Evolutionary conservation across 2,888 invertebrate species (phyloP).

Genomic region (Epicampocera succincta): DNA sequence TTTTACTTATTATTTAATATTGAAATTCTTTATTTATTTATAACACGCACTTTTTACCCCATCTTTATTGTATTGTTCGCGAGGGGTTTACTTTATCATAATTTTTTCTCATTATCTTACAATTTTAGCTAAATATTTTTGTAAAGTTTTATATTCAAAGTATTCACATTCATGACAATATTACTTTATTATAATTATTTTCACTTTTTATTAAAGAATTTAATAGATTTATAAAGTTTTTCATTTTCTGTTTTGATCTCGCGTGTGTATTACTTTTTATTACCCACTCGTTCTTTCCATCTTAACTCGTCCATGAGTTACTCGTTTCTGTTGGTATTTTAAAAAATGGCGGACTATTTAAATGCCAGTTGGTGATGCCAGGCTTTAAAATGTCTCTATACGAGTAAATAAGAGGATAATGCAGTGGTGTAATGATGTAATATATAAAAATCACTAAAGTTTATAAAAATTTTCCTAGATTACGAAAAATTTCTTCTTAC

Average conservation of each 20-base stretch:
- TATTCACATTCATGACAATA: slow-evolving; percentile 8
- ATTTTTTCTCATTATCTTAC: background rate
- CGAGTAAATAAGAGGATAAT: slow-evolving; percentile 38
- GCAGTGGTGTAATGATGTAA: slow-evolving; percentile 13
- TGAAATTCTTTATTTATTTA: slow-evolving; percentile 16
- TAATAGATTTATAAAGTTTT: slow-evolving; percentile 35
- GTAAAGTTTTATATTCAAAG: background rate
- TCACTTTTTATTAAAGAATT: slow-evolving; percentile 54
- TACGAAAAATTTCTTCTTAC: too few species aligned
- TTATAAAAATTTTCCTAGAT: too few species aligned
- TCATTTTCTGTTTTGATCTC: slow-evolving; percentile 66
- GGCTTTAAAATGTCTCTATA: slow-evolving; percentile 1
- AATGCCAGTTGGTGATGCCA: slow-evolving; percentile 26
- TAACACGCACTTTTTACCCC: slow-evolving; percentile 28
- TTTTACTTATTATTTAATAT: slow-evolving; percentile 4
- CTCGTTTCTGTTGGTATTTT: slow-evolving; percentile 38
- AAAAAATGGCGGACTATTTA: slow-evolving; percentile 35
- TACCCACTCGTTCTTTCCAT: slow-evolving; percentile 49
- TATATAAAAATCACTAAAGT: background rate
- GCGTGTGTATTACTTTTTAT: slow-evolving; percentile 58
- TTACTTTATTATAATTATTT: slow-evolving; percentile 20
- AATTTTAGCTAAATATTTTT: background rate
- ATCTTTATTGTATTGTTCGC: slow-evolving; percentile 45
- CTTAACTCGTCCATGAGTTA: slow-evolving; percentile 43
- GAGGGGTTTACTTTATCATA: slow-evolving; percentile 39